A percentile compares a stretch with the other conserved stretches of the same genome.
These are phyloP conservation scores for Drosophila falleni DNA, from an alignment of 2,888 invertebrate species.

Conservation along the genomic window DNA sequence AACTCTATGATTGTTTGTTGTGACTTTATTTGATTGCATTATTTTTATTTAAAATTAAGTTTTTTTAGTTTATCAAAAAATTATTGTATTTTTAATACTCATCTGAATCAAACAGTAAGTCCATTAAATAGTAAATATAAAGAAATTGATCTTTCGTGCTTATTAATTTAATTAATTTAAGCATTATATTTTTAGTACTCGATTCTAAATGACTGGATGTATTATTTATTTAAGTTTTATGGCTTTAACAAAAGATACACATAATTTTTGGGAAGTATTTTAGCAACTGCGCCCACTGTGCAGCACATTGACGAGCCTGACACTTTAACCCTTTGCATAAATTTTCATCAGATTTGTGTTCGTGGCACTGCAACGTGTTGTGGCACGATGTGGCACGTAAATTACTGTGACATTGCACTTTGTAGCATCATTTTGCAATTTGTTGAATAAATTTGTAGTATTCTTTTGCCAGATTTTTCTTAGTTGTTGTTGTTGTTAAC, in stretches of 20 bases:
- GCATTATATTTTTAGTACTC: too few relatives aligned
- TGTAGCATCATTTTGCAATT: conserved; percentile 75
- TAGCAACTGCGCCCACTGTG: conserved; percentile 49
- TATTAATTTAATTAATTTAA: too few relatives aligned
- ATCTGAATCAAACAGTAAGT: too few relatives aligned
- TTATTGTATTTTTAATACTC: background rate
- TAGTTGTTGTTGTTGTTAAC: background rate
- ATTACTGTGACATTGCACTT: conserved; percentile 82
- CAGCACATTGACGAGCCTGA: conserved; percentile 50
- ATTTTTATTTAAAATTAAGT: background rate
- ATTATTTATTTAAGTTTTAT: too few relatives aligned
- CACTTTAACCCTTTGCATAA: conserved; percentile 78
- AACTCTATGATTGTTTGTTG: background rate
- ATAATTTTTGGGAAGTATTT: background rate
- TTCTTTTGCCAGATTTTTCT: conserved; percentile 35
- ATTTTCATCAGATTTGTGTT: conserved; percentile 67
- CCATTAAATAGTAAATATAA: background rate
- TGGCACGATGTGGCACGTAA: conserved; percentile 60
- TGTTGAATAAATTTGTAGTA: conserved; percentile 60
- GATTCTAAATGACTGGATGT: too few relatives aligned
- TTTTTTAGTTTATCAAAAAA: background rate
- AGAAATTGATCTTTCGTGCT: too few relatives aligned
- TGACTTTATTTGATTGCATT: background rate
- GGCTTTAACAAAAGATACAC: too few relatives aligned
- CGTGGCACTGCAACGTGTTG: conserved; percentile 25